Percentiles rank a stretch among this genome's conserved stretches.
phyloP scores from a whole-genome alignment of 53 echinoderm and acorn worm species.

The Apostichopus leukothele region DNA sequence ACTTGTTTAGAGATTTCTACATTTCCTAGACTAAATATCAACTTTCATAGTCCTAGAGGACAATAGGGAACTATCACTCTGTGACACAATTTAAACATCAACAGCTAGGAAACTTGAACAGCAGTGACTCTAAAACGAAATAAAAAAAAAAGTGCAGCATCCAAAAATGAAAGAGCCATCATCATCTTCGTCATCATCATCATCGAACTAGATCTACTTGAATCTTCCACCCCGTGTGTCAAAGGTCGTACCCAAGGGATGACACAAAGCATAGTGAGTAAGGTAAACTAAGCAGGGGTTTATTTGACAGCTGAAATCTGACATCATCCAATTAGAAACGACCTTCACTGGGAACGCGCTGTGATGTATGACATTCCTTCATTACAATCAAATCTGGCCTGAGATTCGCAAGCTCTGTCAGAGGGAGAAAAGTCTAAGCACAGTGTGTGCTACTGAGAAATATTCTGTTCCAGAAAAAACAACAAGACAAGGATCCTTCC shows the following conservation, averaged over 20 bases:
- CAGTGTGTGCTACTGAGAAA: background rate
- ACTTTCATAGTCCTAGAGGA: too few species aligned
- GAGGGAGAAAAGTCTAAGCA: background rate
- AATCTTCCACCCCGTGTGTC: background rate
- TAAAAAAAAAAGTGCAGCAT: background rate
- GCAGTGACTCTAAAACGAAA: too few species aligned
- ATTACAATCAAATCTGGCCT: slow-evolving; percentile 2
- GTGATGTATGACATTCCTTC: slow-evolving; percentile 9
- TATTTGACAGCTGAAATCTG: slow-evolving; percentile 18
- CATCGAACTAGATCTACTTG: slow-evolving; percentile 4
- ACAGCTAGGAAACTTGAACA: too few species aligned
- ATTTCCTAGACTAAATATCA: too few species aligned
- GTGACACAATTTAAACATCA: too few species aligned
- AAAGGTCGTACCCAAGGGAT: slow-evolving; percentile 7
- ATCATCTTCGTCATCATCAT: background rate
- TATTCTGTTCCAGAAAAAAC: background rate
- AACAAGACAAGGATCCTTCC: background rate
- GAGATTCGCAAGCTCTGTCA: background rate
- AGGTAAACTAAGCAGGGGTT: background rate
- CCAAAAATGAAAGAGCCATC: background rate
- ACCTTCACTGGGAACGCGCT: background rate
- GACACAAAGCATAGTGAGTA: slow-evolving; percentile 7
- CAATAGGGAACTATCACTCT: too few species aligned
- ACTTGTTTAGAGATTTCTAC: too few species aligned
- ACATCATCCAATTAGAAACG: slow-evolving; percentile 14